Conservation (phyloP, 2,797 vertebrate species). For the Pempheris klunzingeri region DNA sequence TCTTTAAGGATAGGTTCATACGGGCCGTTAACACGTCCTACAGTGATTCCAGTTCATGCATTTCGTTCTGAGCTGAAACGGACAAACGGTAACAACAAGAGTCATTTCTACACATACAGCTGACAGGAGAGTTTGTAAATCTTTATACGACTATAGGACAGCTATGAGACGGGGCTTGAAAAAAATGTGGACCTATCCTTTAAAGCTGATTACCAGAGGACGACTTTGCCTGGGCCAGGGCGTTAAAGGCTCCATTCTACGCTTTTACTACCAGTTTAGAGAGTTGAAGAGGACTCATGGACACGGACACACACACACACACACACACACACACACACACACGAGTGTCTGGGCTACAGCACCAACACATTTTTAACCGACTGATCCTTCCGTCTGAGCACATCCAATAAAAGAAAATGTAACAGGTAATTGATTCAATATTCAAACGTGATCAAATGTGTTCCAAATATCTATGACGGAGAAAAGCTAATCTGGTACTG, state of each 20-base stretch:
- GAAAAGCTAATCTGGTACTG: slow-evolving; percentile 33
- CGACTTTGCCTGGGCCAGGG: too few species aligned
- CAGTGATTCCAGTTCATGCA: background rate
- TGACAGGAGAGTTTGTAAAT: too few species aligned
- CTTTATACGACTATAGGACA: background rate
- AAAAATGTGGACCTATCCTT: slow-evolving; percentile 20
- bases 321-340: too few species aligned
- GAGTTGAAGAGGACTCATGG: too few species aligned
- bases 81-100: background rate
- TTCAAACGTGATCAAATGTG: slow-evolving; percentile 26
- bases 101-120: too few species aligned
- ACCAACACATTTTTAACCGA: slow-evolving; percentile 17
- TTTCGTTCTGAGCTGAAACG: background rate
- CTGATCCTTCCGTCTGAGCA: slow-evolving; percentile 23
- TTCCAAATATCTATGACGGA: slow-evolving; percentile 22
- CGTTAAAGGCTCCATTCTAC: too few species aligned
- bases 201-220: slow-evolving; percentile 31
- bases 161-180: background rate
- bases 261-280: too few species aligned
- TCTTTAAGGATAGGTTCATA: slow-evolving; percentile 13
- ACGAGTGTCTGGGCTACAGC: background rate
- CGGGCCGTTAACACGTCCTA: too few species aligned
- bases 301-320: too few species aligned
- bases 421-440: slow-evolving; percentile 27
- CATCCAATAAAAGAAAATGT: slow-evolving; percentile 4